Percentiles rank a stretch among this genome's conserved stretches.
These are phyloP conservation scores for Lapara coniferarum DNA, from an alignment of 2,888 invertebrate species.

Conservation along the genomic window DNA sequence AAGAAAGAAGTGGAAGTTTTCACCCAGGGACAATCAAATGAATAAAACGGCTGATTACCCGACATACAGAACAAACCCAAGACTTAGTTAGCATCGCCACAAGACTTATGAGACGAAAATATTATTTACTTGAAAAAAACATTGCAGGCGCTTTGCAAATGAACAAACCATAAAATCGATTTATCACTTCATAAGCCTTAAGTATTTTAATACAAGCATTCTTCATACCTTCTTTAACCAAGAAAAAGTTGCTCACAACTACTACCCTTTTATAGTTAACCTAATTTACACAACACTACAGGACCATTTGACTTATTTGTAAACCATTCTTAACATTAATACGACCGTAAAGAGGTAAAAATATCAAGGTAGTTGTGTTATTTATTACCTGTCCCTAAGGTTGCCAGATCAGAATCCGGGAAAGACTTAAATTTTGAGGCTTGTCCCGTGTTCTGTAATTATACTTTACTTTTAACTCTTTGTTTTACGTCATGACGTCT, in stretches of 20 bases:
- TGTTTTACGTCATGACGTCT: too few species aligned
- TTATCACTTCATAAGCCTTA: neutral
- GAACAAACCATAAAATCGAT: neutral
- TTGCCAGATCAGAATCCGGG: too few species aligned
- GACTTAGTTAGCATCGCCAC: too few species aligned
- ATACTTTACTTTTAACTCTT: too few species aligned
- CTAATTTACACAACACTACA: neutral
- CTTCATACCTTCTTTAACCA: neutral
- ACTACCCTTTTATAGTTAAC: neutral
- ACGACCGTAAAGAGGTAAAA: conserved; percentile 1
- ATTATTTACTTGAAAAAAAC: neutral
- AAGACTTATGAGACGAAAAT: too few species aligned
- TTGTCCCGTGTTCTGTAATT: too few species aligned
- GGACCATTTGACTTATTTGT: neutral
- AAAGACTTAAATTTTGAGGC: too few species aligned
- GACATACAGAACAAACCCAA: too few species aligned
- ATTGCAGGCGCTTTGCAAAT: neutral
- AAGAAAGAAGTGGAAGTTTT: too few species aligned
- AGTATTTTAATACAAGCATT: neutral
- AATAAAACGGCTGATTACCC: too few species aligned
- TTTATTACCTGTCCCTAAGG: conserved; percentile 15
- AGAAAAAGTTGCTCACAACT: neutral
- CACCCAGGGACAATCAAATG: too few species aligned
- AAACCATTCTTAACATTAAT: neutral
- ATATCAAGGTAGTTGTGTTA: conserved; percentile 2